These are phyloP conservation scores for Lates japonicus DNA, from an alignment of 2,797 vertebrate species.

Conservation along the genomic window DNA sequence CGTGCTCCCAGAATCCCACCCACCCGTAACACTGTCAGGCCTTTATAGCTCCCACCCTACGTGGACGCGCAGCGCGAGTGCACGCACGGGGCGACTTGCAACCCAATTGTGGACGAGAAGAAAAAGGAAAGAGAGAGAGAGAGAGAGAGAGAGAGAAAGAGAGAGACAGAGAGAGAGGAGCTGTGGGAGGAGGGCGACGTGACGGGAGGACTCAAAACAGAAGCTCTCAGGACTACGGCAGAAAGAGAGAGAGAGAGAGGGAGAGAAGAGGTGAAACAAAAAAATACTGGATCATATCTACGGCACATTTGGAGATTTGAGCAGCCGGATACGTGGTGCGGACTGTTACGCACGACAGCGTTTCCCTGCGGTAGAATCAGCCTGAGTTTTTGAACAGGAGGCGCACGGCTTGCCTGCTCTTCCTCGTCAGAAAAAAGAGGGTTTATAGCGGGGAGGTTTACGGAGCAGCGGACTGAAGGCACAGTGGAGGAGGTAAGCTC, in stretches of 20 bases:
- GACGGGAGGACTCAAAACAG: conserved; percentile 55
- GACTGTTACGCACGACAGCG: conserved; percentile 49
- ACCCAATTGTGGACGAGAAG: conserved; percentile 41
- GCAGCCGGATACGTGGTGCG: conserved; percentile 44
- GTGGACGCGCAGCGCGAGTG: conserved; percentile 70
- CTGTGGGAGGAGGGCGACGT: conserved; percentile 55
- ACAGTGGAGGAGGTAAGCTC: conserved; percentile 70
- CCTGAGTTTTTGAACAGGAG: conserved; percentile 37
- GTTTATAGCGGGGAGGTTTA: conserved; percentile 37
- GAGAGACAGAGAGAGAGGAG: conserved; percentile 18
- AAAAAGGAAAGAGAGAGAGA: conserved; percentile 20
- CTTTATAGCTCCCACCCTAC: conserved; percentile 47
- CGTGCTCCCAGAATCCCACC: conserved; percentile 5
- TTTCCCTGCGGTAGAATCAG: conserved; percentile 61
- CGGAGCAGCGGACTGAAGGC: conserved; percentile 61
- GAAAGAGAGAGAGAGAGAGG: neutral
- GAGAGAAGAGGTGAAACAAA: neutral
- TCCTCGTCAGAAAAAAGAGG: conserved; percentile 52
- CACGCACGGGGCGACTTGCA: conserved; percentile 40
- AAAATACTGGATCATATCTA: conserved; percentile 41
- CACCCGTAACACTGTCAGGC: neutral
- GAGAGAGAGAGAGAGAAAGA: conserved; percentile 2
- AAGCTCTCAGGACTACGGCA: conserved; percentile 40
- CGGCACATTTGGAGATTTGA: conserved; percentile 7
- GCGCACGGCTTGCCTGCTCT: conserved; percentile 57